Evolutionary conservation across 37 sponge, comb jelly and placozoan species (phyloP).

Genomic region (Halisarca cf. caerulea): DNA sequence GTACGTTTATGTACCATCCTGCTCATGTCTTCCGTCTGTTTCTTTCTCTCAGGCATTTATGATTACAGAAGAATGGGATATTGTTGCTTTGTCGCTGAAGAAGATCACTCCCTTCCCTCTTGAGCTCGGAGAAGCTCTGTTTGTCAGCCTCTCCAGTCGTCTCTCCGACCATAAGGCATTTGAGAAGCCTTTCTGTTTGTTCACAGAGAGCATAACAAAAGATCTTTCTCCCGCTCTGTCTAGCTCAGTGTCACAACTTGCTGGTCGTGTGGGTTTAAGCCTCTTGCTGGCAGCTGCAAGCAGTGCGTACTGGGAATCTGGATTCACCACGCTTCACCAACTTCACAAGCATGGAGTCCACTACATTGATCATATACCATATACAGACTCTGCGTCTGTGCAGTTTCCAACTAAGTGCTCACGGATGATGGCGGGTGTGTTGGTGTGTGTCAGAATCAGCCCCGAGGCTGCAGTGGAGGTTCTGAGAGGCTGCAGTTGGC

Average conservation of each 20-base stretch:
- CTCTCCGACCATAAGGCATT: too few species aligned
- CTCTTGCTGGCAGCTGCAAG: neutral
- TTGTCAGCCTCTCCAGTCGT: neutral
- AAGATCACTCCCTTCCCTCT: neutral
- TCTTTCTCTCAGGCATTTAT: neutral
- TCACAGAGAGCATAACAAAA: too few species aligned
- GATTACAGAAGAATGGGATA: slow-evolving; percentile 7
- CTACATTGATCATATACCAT: neutral
- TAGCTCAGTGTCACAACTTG: neutral
- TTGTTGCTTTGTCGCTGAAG: neutral
- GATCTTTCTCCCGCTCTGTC: too few species aligned
- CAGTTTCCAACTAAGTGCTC: neutral
- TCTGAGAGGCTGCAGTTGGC: neutral
- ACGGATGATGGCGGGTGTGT: slow-evolving; percentile 2
- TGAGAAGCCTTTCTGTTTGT: too few species aligned
- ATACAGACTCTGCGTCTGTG: too few species aligned
- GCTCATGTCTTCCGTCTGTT: neutral
- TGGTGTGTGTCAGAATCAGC: neutral
- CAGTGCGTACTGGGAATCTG: neutral
- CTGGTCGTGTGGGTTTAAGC: neutral
- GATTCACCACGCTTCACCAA: neutral
- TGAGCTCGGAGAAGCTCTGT: neutral
- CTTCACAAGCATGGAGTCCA: neutral
- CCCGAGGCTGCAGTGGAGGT: neutral
- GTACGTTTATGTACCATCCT: too few species aligned